Evolutionary conservation across 2,888 invertebrate genomes (phyloP).

Genomic region (Mesorhabditis belari): DNA sequence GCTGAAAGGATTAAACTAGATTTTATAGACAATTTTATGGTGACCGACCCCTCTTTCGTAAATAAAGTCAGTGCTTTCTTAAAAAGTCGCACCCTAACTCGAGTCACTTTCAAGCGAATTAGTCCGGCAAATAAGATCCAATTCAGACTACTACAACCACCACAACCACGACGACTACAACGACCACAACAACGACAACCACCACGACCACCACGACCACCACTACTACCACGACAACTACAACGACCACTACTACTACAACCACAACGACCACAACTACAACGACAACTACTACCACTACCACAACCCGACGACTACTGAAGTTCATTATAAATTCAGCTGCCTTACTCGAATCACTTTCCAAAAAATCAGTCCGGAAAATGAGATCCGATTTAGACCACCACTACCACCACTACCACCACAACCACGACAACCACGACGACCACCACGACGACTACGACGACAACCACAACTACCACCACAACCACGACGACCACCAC

Average conservation of each 20-base stretch:
- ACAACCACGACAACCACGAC: neutral
- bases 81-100: too few species aligned
- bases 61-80: too few species aligned
- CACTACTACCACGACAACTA: neutral
- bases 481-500: neutral
- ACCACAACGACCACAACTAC: neutral
- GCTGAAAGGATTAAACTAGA: too few species aligned
- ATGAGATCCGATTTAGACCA: neutral
- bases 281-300: neutral
- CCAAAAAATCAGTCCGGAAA: too few species aligned
- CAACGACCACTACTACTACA: conserved; percentile 7
- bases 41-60: too few species aligned
- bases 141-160: neutral
- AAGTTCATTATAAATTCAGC: too few species aligned
- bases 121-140: too few species aligned
- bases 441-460: neutral
- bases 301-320: neutral
- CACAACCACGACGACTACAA: neutral
- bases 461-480: neutral
- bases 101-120: too few species aligned
- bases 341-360: too few species aligned
- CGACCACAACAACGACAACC: conserved; percentile 1
- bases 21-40: too few species aligned
- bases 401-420: neutral
- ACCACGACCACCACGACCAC: conserved; percentile 3